Base-by-base conservation (phyloP, 2,113 vertebrate species). In the Stictonetta naevosa region DNA sequence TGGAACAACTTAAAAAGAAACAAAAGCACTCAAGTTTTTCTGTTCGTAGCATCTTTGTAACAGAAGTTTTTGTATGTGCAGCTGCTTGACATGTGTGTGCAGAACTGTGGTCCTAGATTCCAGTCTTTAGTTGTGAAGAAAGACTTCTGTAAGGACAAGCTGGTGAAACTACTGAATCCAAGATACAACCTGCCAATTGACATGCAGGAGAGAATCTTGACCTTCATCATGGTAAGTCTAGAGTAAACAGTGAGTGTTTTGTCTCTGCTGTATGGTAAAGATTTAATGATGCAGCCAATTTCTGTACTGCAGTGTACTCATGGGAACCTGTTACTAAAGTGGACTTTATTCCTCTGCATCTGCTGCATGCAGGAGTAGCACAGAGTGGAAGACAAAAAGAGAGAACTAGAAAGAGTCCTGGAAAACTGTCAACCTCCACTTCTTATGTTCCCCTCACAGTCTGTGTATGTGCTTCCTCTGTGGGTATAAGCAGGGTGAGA, bases 71-170 rank as follows among this genome's bases (percentile, higher is more conserved):
- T 95, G 44, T 96, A 29, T 93, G 50, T 93, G 28, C 95, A 98
- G 98, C 96, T 98, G 75, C 96, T 98, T 52, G 98, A 98, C 58
- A 98, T 98, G 98, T 98, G 98, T 26, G 53, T 98, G 77, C 97
- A 98, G 94, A 98, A 98, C 94, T 98, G 98, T 79, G 97, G 97
- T 38, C 97, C 98, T 1, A 95, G 94, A 44, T 98, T 98, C 95
- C 98, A 98, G n/a, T 96, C 98, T 62, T 91, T 98, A 67, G 96
- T 98, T 62, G 98, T 98, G 95, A 98, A 97, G 97, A 98, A 98
- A 53, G 98, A 98, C n/a, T 98, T 98, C 56, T 83, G 97, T 78
- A 98, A 98, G 93, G 98, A 98, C 29, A 95, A 93, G 69, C 96
- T 98, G 48, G 97, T 97, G 74, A 98, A 98, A 62, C 95, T 98